A percentile compares a stretch with the other conserved stretches of the same genome.
phyloP scores from a whole-genome alignment of 1,140 invertebrate genomes.

The Nasonia giraulti region DNA sequence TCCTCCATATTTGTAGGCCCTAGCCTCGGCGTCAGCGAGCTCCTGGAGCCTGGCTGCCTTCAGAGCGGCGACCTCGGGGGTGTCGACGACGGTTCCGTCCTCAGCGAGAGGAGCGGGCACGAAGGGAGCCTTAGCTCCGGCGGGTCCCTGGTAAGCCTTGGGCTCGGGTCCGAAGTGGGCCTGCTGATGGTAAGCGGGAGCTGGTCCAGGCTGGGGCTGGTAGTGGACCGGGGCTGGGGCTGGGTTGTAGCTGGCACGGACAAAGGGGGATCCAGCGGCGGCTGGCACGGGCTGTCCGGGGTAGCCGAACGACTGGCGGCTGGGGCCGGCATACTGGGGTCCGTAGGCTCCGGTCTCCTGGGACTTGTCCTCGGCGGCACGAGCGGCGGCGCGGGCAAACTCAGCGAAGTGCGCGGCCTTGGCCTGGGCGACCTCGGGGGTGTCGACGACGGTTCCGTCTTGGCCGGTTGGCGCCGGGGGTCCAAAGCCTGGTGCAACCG shows the following conservation, averaged over 20 bases:
- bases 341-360: slow-evolving; percentile 48
- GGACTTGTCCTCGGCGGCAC: slow-evolving; percentile 63
- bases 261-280: neutral
- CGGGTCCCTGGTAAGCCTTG: slow-evolving; percentile 56
- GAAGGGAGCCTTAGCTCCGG: slow-evolving; percentile 59
- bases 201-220: slow-evolving; percentile 53
- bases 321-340: slow-evolving; percentile 45
- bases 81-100: slow-evolving; percentile 77
- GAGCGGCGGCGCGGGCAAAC: slow-evolving; percentile 70
- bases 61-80: slow-evolving; percentile 77
- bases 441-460: slow-evolving; percentile 73
- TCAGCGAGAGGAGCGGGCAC: slow-evolving; percentile 77
- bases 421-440: slow-evolving; percentile 74
- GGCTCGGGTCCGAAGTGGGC: slow-evolving; percentile 56
- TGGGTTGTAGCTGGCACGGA: slow-evolving; percentile 31
- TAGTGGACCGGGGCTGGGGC: slow-evolving; percentile 39
- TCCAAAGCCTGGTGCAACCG: slow-evolving; percentile 49
- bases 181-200: slow-evolving; percentile 56
- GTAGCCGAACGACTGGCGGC: slow-evolving; percentile 30
- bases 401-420: slow-evolving; percentile 73
- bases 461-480: slow-evolving; percentile 76
- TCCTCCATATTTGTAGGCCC: slow-evolving; percentile 74
- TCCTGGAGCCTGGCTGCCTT: slow-evolving; percentile 70
- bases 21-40: slow-evolving; percentile 71
- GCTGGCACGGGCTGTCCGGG: slow-evolving; percentile 49